These are phyloP conservation scores for Capitulum mitella DNA, from an alignment of 2,888 invertebrate species.

Conservation along the genomic window DNA sequence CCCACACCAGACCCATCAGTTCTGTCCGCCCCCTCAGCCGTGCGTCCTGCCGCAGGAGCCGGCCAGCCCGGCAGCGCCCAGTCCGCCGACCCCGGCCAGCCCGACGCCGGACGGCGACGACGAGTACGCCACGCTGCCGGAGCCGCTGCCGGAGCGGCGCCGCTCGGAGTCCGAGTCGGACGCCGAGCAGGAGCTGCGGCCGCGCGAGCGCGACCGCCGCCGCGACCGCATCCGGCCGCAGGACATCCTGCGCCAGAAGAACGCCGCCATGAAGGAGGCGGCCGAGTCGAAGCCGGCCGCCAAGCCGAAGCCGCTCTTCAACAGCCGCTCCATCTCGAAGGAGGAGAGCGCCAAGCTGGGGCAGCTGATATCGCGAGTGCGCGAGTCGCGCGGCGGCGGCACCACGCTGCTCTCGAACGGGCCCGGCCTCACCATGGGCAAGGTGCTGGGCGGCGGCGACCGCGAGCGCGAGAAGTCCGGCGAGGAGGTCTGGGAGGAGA, in stretches of 20 bases:
- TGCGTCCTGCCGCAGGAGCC: background rate
- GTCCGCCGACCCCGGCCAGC: background rate
- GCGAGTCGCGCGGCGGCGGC: background rate
- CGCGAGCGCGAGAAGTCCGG: constrained; percentile 3
- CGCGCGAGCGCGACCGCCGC: background rate
- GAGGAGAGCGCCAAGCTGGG: constrained; percentile 26
- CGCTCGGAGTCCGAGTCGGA: background rate
- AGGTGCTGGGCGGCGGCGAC: background rate
- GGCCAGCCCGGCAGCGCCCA: background rate
- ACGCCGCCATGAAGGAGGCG: background rate
- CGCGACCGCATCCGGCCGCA: constrained; percentile 6
- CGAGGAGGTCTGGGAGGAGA: constrained; percentile 24
- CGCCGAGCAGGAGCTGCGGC: background rate
- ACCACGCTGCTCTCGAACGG: constrained; percentile 15
- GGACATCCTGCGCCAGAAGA: background rate
- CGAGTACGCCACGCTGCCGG: constrained; percentile 23
- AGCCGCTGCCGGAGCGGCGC: constrained; percentile 6
- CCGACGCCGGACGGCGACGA: background rate
- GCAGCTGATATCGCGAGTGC: constrained; percentile 20
- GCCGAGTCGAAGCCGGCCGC: background rate
- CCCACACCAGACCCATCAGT: background rate
- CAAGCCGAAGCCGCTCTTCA: background rate
- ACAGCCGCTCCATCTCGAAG: constrained; percentile 22
- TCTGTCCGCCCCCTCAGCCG: background rate
- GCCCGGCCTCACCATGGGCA: constrained; percentile 3